Percentiles rank a stretch among this genome's conserved stretches.
Conservation (phyloP, 2,113 vertebrate species). For the Trematomus loennbergii region DNA sequence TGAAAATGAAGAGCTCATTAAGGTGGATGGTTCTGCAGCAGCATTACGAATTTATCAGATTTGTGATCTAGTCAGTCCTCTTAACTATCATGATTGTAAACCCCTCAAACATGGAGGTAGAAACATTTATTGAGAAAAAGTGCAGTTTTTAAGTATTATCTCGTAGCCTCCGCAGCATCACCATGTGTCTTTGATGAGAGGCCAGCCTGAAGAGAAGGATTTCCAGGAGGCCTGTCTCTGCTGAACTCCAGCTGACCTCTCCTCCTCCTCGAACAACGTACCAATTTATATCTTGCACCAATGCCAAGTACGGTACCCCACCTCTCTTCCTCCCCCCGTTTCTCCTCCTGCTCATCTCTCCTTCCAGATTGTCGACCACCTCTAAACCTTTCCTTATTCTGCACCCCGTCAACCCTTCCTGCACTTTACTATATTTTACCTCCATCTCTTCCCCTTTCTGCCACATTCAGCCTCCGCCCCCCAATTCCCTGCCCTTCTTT, state of each 20-base stretch:
- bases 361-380: conserved; percentile 14
- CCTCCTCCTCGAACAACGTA: conserved; percentile 37
- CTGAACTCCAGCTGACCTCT: conserved; percentile 73
- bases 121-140: not conserved
- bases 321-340: conserved; percentile 10
- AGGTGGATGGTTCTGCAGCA: not conserved
- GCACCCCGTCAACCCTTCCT: not conserved
- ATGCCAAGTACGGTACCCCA: conserved; percentile 42
- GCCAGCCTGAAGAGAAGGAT: conserved; percentile 34
- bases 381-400: conserved; percentile 25
- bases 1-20: conserved; percentile 19
- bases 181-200: conserved; percentile 39
- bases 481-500: conserved; percentile 12
- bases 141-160: conserved; percentile 13
- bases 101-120: not conserved
- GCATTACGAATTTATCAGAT: not conserved
- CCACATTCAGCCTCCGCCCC: conserved; percentile 4
- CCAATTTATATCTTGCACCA: conserved; percentile 55
- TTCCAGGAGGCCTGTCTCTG: conserved; percentile 41
- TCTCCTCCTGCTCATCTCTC: conserved; percentile 32
- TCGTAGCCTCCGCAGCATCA: conserved; percentile 24
- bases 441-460: conserved; percentile 9
- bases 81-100: not conserved
- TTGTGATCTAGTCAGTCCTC: not conserved
- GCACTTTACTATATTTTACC: not conserved